Evolutionary conservation across 2,888 invertebrate genomes (phyloP).

Genomic region (Ophioninae sp.): DNA sequence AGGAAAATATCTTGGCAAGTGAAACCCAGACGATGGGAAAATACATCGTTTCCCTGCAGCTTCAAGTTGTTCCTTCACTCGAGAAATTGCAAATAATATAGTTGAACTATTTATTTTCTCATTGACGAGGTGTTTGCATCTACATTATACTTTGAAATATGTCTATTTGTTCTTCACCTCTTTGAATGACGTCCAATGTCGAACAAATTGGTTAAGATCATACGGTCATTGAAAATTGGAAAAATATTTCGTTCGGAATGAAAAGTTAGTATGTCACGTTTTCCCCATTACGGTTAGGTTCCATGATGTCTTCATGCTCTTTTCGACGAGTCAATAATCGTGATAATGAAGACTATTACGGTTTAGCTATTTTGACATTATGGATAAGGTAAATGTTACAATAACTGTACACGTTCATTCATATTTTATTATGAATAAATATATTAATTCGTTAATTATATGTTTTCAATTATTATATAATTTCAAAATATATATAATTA

Average conservation of each 20-base stretch:
- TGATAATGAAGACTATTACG: neutral
- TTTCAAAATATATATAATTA: too few species aligned
- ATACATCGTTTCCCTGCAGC: conserved; percentile 43
- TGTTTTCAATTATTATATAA: too few species aligned
- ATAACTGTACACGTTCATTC: too few species aligned
- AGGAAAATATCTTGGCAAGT: conserved; percentile 50
- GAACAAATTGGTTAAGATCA: conserved; percentile 16
- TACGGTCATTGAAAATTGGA: conserved; percentile 9
- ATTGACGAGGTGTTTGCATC: conserved; percentile 7
- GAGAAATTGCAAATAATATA: conserved; percentile 47
- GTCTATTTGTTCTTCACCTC: conserved; percentile 8
- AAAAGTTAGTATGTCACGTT: neutral
- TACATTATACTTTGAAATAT: conserved; percentile 9
- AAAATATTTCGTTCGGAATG: neutral
- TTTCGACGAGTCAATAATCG: neutral
- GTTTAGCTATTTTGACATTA: neutral
- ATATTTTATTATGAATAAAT: too few species aligned
- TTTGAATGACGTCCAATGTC: conserved; percentile 10
- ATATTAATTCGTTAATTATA: too few species aligned
- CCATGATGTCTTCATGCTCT: neutral
- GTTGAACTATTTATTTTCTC: conserved; percentile 18
- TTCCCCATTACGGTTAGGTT: neutral
- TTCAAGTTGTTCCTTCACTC: conserved; percentile 41
- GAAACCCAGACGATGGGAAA: conserved; percentile 56
- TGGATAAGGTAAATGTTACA: neutral